Base-by-base conservation (phyloP, 2,888 invertebrate genomes). In the Thyatira batis region DNA sequence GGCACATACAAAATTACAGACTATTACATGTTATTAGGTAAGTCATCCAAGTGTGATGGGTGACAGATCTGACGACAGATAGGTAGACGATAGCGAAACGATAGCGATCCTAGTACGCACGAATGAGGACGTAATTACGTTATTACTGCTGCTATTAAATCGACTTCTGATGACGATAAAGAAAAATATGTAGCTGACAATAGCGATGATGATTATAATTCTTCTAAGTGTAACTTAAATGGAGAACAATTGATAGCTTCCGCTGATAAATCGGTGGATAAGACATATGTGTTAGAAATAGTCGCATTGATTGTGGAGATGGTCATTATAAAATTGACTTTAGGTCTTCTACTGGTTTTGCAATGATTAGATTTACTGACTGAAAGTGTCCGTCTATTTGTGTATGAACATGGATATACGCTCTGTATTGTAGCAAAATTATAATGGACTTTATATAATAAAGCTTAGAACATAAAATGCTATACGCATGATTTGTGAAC, bases 1-100 rank as follows among this genome's bases (percentile, higher is more conserved):
- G 78, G 78, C 72, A 65, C 76, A 71, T 67, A 79, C 74, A 67
- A 78, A 80, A 83, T 81, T 80, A 79, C 78, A 65, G 67, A 68
- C 69, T 69, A 73, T 73, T 72, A 67, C 65, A 60, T 60, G 69
- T 71, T 75, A 74, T 75, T 76, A 76, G 73, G 69, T 67, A 73
- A 69, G 72, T 80, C 82, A 79, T 75, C 83, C 78, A 71, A 76
- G 76, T 80, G 78, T 76, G 74, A 57, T 63, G 68, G 64, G 76
- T 63, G 82, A 82, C 82, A 76, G 82, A 83, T 82, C 60, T 61
- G 53, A 54, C 51, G 50, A 50, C 50, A 52, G 27, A 49, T 3
- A 60, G 62, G 62, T 61, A 61, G 50, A 44, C 57, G 61, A 63
- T 62, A 66, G 65, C 64, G 60, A 63, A 50, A 53, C 33, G 58